These are phyloP conservation scores for Sialia sialis DNA, from an alignment of 2,113 vertebrate species.

Conservation along the genomic window DNA sequence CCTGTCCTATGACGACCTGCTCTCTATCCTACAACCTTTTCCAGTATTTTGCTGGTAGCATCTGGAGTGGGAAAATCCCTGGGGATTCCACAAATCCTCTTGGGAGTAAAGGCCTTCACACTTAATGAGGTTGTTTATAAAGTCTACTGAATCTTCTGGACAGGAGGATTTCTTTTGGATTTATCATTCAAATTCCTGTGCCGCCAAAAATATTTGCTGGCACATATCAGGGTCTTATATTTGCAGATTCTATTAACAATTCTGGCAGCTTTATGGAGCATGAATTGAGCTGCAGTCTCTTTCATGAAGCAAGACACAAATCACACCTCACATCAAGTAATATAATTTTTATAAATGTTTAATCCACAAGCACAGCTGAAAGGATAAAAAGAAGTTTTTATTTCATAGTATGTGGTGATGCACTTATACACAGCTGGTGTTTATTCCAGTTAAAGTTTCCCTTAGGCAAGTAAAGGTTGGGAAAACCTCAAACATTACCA, in stretches of 20 bases:
- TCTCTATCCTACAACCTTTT: neutral
- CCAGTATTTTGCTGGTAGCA: neutral
- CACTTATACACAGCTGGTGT: neutral
- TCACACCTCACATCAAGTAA: neutral
- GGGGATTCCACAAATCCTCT: neutral
- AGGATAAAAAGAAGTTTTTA: neutral
- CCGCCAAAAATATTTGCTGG: neutral
- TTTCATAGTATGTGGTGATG: neutral
- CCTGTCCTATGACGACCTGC: neutral
- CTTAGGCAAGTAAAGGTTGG: neutral
- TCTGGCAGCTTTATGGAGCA: constrained; percentile 15
- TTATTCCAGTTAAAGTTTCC: neutral
- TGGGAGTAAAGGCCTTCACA: neutral
- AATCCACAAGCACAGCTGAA: neutral
- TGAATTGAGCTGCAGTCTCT: neutral
- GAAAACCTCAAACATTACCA: neutral
- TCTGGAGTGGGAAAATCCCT: neutral
- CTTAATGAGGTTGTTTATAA: neutral
- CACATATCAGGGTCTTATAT: neutral
- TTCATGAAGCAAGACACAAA: constrained; percentile 25
- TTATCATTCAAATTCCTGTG: neutral
- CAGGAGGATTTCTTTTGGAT: neutral
- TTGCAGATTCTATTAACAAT: constrained; percentile 7
- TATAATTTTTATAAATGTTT: constrained; percentile 21
- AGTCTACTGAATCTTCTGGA: neutral